phyloP scores from a whole-genome alignment of 2,113 vertebrate genomes.

The Marmota monax region DNA sequence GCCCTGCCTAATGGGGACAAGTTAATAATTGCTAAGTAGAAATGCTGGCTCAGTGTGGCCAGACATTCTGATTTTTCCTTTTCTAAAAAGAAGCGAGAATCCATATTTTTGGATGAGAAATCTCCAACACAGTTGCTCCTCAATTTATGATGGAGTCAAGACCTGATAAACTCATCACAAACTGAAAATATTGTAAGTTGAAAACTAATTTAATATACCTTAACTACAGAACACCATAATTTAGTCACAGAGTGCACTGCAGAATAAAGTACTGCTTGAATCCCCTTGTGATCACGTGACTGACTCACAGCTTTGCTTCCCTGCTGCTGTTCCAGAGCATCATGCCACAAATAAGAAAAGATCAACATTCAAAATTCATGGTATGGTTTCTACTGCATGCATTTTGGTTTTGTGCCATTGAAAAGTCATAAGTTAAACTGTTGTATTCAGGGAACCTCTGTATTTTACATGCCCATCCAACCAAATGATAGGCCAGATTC shows the following conservation, averaged over 20 bases:
- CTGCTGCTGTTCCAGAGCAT: background rate
- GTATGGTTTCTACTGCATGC: background rate
- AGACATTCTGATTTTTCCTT: background rate
- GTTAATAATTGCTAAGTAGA: background rate
- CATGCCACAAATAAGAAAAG: background rate
- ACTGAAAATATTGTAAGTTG: background rate
- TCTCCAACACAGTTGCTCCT: background rate
- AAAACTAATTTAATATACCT: background rate
- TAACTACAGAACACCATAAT: background rate
- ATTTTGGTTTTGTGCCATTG: background rate
- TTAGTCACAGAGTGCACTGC: background rate
- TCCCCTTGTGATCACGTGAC: background rate
- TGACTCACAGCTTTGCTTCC: background rate
- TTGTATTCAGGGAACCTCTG: background rate
- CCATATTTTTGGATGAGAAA: background rate
- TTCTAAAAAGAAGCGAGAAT: background rate
- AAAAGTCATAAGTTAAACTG: background rate
- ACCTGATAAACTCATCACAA: background rate
- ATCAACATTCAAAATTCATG: background rate
- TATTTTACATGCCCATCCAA: background rate
- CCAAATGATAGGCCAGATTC: background rate
- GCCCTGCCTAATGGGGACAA: background rate
- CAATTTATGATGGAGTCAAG: background rate
- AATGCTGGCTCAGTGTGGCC: background rate
- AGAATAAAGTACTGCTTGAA: background rate